A percentile compares a stretch with the other conserved stretches of the same genome.
phyloP scores from a whole-genome alignment of 2,113 vertebrate genomes.

The Megaceryle maxima region DNA sequence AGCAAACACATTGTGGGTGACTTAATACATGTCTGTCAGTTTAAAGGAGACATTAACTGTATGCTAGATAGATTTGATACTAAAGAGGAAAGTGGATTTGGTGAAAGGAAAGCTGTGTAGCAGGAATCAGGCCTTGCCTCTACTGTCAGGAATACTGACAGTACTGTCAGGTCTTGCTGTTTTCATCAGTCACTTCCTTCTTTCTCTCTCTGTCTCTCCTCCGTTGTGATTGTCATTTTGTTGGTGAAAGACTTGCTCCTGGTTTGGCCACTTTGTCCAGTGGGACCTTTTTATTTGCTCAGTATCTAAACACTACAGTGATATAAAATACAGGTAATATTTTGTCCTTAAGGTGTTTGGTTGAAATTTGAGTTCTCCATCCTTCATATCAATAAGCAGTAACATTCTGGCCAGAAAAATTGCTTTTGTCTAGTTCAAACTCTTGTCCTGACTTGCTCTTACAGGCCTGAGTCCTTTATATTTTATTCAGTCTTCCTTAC shows the following conservation, averaged over 20 bases:
- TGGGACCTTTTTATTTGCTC: neutral
- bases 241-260: neutral
- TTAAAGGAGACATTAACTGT: neutral
- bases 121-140: neutral
- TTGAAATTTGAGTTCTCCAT: neutral
- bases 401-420: conserved; percentile 12
- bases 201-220: neutral
- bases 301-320: neutral
- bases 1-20: neutral
- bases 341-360: neutral
- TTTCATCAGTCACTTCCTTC: neutral
- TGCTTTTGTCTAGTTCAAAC: conserved; percentile 30
- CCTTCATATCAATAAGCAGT: neutral
- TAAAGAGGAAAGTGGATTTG: neutral
- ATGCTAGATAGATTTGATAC: neutral
- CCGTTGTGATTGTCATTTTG: neutral
- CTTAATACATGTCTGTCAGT: neutral
- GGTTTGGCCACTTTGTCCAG: neutral
- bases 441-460: conserved; percentile 57
- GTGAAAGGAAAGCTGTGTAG: neutral
- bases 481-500: conserved; percentile 58
- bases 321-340: neutral
- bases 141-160: neutral
- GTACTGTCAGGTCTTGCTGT: neutral
- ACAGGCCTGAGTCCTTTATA: conserved; percentile 24